Base-by-base conservation (phyloP, 2,888 invertebrate species). In the Pollenia griseotomentosa region DNA sequence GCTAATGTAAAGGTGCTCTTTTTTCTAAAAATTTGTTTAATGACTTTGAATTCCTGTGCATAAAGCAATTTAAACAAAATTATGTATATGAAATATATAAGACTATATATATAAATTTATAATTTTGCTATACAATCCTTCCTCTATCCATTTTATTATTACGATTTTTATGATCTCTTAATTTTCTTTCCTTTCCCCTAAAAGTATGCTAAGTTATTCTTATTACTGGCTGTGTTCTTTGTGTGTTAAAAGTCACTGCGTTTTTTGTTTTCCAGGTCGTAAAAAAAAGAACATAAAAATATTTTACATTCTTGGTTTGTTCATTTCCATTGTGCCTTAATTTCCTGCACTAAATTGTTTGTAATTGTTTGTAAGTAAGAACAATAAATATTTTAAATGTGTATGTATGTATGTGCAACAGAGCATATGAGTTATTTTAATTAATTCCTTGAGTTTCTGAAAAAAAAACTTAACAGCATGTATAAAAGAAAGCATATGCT, bases 381-480 rank as follows among this genome's bases (percentile, higher is more conserved):
- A 40, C 48, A 51, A 53, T 12, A 57, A 70, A 63, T 44, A 42
- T 55, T 65, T 42, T 23, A 71, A 77, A 80, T 65, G 77, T 71
- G 48, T 63, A 42, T 75, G 48, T 63, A 42, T 75, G 48, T 63
- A 51, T 75, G 66, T 70, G 57, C 86, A 86, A 19, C 86, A 19
- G 86, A 82, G 86, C 86, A 74, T 86, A 83, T 79, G 74, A 83
- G 74, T 68, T 74, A 78, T 86, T 78, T 86, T 79, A 86, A 86
- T 86, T 86, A 86, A 81, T 81, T 70, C 57, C 51, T 85, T 61
- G 48, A 59, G 9, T 57, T 44, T 59, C 23, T 59, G 53, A 61
- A 8, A 59, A 33, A 33, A 33, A 33, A 33, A 33, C 5, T 6
- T 6, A 33, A 33, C 33, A 33, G 4, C 33, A 33, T 33, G 33